Percentiles rank a stretch among this genome's conserved stretches.
phyloP scores from a whole-genome alignment of 2,888 invertebrate genomes.

The Diarsia brunnea region DNA sequence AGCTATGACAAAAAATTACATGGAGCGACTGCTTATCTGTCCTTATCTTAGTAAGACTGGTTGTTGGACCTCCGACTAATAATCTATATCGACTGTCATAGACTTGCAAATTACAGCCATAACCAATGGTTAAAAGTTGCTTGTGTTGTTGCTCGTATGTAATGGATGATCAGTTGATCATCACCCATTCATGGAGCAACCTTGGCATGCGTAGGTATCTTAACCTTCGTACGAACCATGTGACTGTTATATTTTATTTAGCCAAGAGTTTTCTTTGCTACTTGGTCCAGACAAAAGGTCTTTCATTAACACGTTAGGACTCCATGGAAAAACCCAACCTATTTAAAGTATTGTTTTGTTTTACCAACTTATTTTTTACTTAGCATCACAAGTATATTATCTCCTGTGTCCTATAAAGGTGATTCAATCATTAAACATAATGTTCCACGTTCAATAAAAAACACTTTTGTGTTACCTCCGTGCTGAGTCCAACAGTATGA shows the following conservation, averaged over 20 bases:
- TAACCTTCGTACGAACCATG: not conserved
- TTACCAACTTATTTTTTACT: conserved; percentile 30
- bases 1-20: no score
- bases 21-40: no score
- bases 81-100: no score
- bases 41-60: no score
- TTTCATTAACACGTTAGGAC: not conserved
- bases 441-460: conserved; percentile 54
- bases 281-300: not conserved
- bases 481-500: conserved; percentile 72
- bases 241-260: not conserved
- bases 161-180: not conserved
- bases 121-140: no score
- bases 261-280: not conserved
- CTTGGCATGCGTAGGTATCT: not conserved
- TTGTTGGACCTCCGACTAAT: no score
- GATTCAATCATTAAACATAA: conserved; percentile 53
- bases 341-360: conserved; percentile 31
- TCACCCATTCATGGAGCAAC: not conserved
- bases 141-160: no score
- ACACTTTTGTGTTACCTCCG: conserved; percentile 56
- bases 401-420: conserved; percentile 49
- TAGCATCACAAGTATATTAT: conserved; percentile 30
- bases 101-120: no score
- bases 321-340: conserved; percentile 7